Percentiles rank a stretch among this genome's conserved stretches.
These are phyloP conservation scores for Notolepis coatsorum DNA, from an alignment of 2,797 vertebrate genomes.

Conservation along the genomic window DNA sequence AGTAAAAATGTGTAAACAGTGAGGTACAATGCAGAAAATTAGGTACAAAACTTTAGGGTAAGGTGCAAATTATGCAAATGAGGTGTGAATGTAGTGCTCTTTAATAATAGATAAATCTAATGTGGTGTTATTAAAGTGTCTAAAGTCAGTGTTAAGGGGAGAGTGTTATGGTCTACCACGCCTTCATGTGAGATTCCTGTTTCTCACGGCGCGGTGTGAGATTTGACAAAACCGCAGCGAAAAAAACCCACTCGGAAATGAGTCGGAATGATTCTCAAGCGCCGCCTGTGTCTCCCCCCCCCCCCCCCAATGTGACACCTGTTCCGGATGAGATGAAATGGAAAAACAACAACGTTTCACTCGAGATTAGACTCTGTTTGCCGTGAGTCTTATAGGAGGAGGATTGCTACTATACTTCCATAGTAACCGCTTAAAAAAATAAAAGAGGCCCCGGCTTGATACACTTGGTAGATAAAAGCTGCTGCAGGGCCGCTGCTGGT, in stretches of 20 bases:
- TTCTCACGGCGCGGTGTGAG: not conserved
- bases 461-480: too few relatives aligned
- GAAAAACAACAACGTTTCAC: slow-evolving; percentile 46
- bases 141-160: too few relatives aligned
- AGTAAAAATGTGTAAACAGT: too few relatives aligned
- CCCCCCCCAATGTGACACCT: slow-evolving; percentile 45
- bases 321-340: slow-evolving; percentile 59
- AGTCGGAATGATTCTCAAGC: slow-evolving; percentile 32
- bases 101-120: too few relatives aligned
- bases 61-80: too few relatives aligned
- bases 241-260: too few relatives aligned
- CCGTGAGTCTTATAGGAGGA: slow-evolving; percentile 14
- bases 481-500: slow-evolving; percentile 1
- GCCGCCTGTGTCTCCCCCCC: slow-evolving; percentile 25
- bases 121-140: too few relatives aligned
- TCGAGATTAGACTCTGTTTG: slow-evolving; percentile 54
- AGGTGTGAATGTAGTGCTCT: too few relatives aligned
- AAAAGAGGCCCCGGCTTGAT: too few relatives aligned
- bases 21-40: too few relatives aligned
- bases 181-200: slow-evolving; percentile 1
- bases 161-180: slow-evolving; percentile 14
- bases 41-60: too few relatives aligned
- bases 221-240: slow-evolving; percentile 41
- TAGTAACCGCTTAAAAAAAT: slow-evolving; percentile 20
- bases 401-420: slow-evolving; percentile 43